Conservation (phyloP, 2,113 vertebrate genomes). For the Corythaeola cristata region DNA sequence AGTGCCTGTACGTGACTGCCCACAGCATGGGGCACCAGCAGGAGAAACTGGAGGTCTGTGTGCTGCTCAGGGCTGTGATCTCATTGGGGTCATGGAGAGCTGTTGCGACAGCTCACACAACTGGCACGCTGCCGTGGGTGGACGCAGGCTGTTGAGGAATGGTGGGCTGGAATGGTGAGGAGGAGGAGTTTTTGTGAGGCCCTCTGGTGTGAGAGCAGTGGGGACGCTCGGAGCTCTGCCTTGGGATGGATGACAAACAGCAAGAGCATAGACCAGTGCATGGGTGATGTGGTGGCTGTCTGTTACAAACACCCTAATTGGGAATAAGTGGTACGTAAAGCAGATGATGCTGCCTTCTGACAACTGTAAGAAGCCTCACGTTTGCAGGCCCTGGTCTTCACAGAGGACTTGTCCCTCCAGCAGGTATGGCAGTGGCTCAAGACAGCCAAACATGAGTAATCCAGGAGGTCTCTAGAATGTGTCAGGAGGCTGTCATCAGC, state of each 20-base stretch:
- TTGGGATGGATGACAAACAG: neutral
- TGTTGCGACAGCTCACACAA: neutral
- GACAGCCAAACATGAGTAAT: neutral
- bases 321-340: neutral
- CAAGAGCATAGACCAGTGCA: neutral
- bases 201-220: neutral
- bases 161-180: accelerated
- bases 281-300: accelerated
- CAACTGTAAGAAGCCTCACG: neutral
- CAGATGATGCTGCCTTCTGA: neutral
- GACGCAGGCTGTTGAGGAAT: neutral
- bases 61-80: neutral
- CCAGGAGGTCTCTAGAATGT: neutral
- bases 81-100: accelerated
- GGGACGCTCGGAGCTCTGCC: neutral
- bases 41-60: neutral
- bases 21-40: neutral
- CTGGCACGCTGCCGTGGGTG: neutral
- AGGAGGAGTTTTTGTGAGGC: neutral
- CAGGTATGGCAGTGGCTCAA: no score
- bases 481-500: no score
- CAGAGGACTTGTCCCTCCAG: neutral
- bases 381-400: neutral
- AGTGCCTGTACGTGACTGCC: accelerated
- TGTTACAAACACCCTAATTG: neutral